Evolutionary conservation across 2,797 vertebrate species (phyloP), one percentile per base, ranked within the genome.

Genomic region (Sternarchorhynchus goeldii): DNA sequence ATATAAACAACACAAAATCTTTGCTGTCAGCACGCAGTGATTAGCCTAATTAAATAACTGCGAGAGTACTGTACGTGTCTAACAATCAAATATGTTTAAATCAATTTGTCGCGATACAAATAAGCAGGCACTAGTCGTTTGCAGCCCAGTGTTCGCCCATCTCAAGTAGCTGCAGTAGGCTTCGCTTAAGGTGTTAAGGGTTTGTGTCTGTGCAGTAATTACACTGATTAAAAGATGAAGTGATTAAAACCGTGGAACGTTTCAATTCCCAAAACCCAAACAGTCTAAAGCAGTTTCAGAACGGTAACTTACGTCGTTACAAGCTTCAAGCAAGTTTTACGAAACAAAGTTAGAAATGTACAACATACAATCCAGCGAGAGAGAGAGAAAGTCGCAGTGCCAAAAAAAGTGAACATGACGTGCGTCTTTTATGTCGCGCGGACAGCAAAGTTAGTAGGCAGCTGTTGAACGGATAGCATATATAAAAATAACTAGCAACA

Each of bases 181-280:
- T 50, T 45, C 41, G 41, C 41, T 45, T 45, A 3, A 12, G 45
- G 10, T 50, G 12, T 8, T 50, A 50, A 2, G 45, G 12, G 45
- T 50, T 50, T 50, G 45, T 50, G 45, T 50, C 45, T 50, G 45
- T 14, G 45, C 76, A 20, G 60, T 65, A 60, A 78, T 78, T 66
- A 65, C 60, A 58, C 60, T 45, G 69, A 78, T 73, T 73, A 78
- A 50, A 60, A 16, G 60, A 29, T 73, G 41, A 18, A 63, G 67
- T 63, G 67, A 70, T 77, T 77, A 34, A 71, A 77, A 70, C 10
- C 41, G 6, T 10, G 41, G 41, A 10, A 45, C 2, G 10, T 10
- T 45, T 45, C 41, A 10, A 14, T 50, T 50, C 8, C 45, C 45
- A 50, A 50, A 50, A 12, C 45, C 10, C 45, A 25, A 25, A 25